These are phyloP conservation scores for Idaea biselata DNA, from an alignment of 2,888 invertebrate genomes.

Conservation along the genomic window DNA sequence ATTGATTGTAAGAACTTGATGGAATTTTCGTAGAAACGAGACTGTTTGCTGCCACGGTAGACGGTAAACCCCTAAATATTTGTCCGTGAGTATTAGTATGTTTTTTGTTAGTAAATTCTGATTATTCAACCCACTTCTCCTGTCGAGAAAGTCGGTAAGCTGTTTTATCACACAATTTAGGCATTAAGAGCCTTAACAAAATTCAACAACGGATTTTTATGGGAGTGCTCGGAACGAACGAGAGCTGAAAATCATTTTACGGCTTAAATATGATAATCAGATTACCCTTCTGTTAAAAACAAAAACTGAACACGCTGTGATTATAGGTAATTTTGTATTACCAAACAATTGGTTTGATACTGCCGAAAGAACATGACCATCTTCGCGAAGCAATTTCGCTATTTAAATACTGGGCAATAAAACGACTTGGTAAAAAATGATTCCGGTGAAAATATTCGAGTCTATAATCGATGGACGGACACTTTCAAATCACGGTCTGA, in stretches of 20 bases:
- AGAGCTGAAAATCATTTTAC: background rate
- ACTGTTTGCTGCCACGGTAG: background rate
- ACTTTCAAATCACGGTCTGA: constrained; percentile 71
- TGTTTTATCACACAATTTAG: background rate
- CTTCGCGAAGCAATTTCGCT: constrained; percentile 27
- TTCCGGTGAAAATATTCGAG: constrained; percentile 44
- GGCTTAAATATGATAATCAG: constrained; percentile 55
- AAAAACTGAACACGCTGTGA: constrained; percentile 50
- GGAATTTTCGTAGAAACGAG: constrained; percentile 2
- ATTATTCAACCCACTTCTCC: background rate
- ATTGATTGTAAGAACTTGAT: constrained; percentile 6
- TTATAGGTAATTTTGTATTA: constrained; percentile 59
- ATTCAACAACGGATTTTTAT: background rate
- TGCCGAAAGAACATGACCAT: constrained; percentile 47
- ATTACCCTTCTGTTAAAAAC: constrained; percentile 50
- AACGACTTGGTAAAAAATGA: constrained; percentile 33
- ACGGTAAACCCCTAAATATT: background rate
- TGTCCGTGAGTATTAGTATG: background rate
- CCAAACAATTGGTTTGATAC: constrained; percentile 49
- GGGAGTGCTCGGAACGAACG: background rate
- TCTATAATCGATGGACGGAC: constrained; percentile 56
- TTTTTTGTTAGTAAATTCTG: background rate
- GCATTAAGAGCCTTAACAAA: background rate
- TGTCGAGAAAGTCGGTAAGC: background rate
- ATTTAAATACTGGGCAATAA: constrained; percentile 24